Evolutionary conservation across 2,113 vertebrate species (phyloP).

Genomic region (Mionectes macconnelli): DNA sequence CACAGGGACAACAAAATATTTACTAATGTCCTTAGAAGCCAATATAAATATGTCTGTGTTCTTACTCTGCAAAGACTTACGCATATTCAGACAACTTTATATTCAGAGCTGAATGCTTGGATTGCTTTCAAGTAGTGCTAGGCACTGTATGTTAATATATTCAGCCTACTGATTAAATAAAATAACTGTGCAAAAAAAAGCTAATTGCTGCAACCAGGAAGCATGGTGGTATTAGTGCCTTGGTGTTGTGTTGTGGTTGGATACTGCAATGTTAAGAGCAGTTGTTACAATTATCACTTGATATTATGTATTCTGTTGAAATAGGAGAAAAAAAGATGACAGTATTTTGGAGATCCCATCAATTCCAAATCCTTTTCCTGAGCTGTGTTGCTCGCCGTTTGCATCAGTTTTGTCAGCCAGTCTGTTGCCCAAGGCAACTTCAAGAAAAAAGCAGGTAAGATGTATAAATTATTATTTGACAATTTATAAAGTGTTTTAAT

Average conservation of each 20-base stretch:
- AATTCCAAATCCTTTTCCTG: constrained; percentile 87
- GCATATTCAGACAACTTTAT: constrained; percentile 21
- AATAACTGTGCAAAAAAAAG: neutral
- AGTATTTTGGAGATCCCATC: constrained; percentile 73
- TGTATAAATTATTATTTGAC: constrained; percentile 26
- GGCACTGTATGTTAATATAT: constrained; percentile 44
- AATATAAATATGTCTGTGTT: constrained; percentile 44
- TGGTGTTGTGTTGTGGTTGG: neutral
- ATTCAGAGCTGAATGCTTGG: constrained; percentile 26
- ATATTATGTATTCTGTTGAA: constrained; percentile 68
- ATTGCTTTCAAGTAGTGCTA: constrained; percentile 46
- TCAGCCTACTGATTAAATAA: constrained; percentile 44
- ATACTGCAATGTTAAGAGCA: constrained; percentile 7
- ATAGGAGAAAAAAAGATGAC: constrained; percentile 76
- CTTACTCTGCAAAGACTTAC: constrained; percentile 15
- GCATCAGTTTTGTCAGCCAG: constrained; percentile 81
- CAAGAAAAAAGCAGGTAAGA: constrained; percentile 88
- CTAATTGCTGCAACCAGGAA: constrained; percentile 17
- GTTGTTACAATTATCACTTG: constrained; percentile 39
- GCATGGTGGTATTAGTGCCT: neutral
- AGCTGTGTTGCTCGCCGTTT: constrained; percentile 81
- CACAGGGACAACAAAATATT: constrained; percentile 52
- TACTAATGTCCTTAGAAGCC: constrained; percentile 37
- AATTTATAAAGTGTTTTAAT: neutral
- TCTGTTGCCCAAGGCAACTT: constrained; percentile 88